Evolutionary conservation across 1,140 invertebrate species (phyloP).

Genomic region (Ephestia elutella): DNA sequence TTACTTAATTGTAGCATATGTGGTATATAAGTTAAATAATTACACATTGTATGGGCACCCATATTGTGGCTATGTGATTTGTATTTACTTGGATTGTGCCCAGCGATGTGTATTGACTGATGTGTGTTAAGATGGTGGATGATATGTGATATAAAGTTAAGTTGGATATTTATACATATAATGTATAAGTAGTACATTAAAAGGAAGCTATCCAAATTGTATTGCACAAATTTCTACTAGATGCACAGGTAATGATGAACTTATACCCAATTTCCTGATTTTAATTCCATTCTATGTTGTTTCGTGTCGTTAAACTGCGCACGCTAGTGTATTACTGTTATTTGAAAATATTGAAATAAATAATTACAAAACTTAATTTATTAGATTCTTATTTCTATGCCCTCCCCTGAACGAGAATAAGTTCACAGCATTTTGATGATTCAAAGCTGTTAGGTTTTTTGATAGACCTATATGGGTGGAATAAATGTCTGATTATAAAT

Average conservation of each 20-base stretch:
- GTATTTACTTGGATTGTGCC: constrained; percentile 13
- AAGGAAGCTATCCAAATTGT: constrained; percentile 9
- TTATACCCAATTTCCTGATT: not conserved
- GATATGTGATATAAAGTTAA: constrained; percentile 53
- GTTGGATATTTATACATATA: constrained; percentile 23
- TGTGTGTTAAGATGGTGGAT: constrained; percentile 38
- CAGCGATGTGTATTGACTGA: constrained; percentile 56
- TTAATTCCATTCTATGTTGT: not conserved
- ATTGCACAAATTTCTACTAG: not conserved
- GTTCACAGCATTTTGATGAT: no score
- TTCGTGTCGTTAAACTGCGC: not conserved
- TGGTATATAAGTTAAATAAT: constrained; percentile 32
- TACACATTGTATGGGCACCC: constrained; percentile 27
- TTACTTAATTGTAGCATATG: constrained; percentile 20
- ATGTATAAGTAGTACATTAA: no score
- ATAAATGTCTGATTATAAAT: no score
- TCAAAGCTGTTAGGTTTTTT: no score
- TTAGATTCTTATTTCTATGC: no score
- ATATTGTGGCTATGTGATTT: constrained; percentile 9
- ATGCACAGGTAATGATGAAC: not conserved
- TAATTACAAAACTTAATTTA: no score
- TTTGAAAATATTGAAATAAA: not conserved
- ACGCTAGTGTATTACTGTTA: constrained; percentile 1
- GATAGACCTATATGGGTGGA: no score
- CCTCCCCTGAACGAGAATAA: no score